Evolutionary conservation across 1,140 invertebrate species (phyloP), one percentile per base, ranked within the genome.

Genomic region (Ruditapes philippinarum): DNA sequence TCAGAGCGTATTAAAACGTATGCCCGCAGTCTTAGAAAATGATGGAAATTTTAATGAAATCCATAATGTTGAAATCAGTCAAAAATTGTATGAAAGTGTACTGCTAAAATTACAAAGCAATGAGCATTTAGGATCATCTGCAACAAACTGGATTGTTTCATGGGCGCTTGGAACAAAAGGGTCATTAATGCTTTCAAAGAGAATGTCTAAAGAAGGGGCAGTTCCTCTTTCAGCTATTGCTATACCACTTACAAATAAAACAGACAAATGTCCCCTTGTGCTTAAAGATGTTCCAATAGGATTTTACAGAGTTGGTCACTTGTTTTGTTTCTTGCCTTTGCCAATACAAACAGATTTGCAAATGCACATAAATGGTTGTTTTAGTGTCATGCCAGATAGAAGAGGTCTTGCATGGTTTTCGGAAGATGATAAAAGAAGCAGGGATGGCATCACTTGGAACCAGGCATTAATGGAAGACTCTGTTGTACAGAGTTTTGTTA

Each of bases 321-420:
- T 94, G 14, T 94, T 93, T 90, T 92, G 92, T 74, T 93, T 91
- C 80, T 73, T 94, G n/a, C 94, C 94, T 22, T 62, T 94, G 12
- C 90, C 93, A 28, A 90, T 94, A 14, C 40, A 45, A n/a, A 93
- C 90, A 38, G 88, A 90, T 17, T 82, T 94, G 28, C 90, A 88
- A n/a, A 62, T 92, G 70, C 92, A 93, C 73, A 80, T 94, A 17
- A 94, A 94, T 87, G 94, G 91, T 17, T 76, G 91, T 57, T 94
- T 94, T 90, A 81, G 81, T 45, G 82, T 94, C 5, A 89, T 89
- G 0, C 88, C 91, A 25, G 89, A 93, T 62, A 73, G 93, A 38
- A 87, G 88, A 54, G 74, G 84, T 51, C 84, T 94, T 49, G 5
- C 78, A 7, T 40, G 62, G 31, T 28, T 82, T n/a, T 89, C 65